phyloP scores from a whole-genome alignment of 2,797 vertebrate genomes.

The Leucoraja ocellata region DNA sequence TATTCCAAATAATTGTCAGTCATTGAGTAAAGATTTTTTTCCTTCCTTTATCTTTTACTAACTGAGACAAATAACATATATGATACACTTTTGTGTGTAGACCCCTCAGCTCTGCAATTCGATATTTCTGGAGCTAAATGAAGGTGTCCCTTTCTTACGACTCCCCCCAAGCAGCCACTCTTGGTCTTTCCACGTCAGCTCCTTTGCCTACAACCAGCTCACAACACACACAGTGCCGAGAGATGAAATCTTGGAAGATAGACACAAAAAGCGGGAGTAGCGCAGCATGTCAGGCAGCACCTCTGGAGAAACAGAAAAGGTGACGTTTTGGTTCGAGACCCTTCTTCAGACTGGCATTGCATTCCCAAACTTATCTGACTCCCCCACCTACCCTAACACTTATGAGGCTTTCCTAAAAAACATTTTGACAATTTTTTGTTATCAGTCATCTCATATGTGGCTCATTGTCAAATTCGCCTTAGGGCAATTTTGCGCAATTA shows the following conservation, averaged over 20 bases:
- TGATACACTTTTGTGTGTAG: not conserved
- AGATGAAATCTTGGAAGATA: not conserved
- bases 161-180: not conserved
- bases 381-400: not conserved
- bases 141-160: not conserved
- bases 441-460: not conserved
- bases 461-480: not conserved
- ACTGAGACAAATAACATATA: not conserved
- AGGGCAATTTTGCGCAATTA: not conserved
- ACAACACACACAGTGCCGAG: not conserved
- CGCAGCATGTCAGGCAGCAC: no score
- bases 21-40: not conserved
- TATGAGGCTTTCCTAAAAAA: not conserved
- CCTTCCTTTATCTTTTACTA: not conserved
- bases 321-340: no score
- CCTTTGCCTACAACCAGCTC: not conserved
- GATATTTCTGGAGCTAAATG: not conserved
- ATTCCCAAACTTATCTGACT: not conserved
- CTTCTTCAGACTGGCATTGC: not conserved
- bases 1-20: not conserved
- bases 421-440: not conserved
- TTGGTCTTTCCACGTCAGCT: not conserved
- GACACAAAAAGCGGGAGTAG: no score
- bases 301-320: no score
- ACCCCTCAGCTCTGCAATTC: not conserved